Base-by-base conservation (phyloP, 2,113 vertebrate genomes). In the Herpailurus yagouaroundi region DNA sequence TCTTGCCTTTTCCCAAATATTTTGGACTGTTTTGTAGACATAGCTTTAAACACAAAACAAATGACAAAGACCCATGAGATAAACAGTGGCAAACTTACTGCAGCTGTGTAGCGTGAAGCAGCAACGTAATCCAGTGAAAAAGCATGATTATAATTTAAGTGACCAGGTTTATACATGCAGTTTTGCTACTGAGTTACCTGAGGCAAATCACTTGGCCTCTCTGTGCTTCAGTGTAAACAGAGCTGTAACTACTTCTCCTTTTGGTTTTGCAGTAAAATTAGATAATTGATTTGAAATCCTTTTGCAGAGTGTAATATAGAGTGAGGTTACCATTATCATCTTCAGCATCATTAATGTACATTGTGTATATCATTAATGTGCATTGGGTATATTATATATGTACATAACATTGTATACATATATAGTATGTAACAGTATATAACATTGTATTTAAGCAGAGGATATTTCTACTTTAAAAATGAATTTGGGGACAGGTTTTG, bases 1-100 rank as follows among this genome's bases (percentile, higher is more conserved):
- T 15, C 33, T 91, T 80, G 38, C 45, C 52, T 57, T 73, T 86
- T 36, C 13, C 68, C 38, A 89, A 68, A 80, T 93, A 85, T 57
- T 94, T 94, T 94, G 77, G 31, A 66, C 41, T 79, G 16, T 92
- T 76, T 92, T 90, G 52, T 55, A 83, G 74, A 86, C 83, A 69
- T 16, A 21, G 19, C 55, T 94, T 89, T 82, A 92, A 94, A 91
- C 13, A 79, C 38, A 95, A 96, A 94, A 91, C 45, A 96, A 92
- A 86, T 95, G 87, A 85, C 90, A 86, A 86, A 86, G 55, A 60
- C 50, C 5, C n/a, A 66, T 41, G 71, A 95, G 57, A 71, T 91
- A 71, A 95, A 82, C 76, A 89, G 52, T 50, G 45, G 64, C 92
- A 89, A 97, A 95, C n/a, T 74, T 71, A 93, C n/a, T 31, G 29